Percentiles rank a stretch among this genome's conserved stretches.
Evolutionary conservation across 2,113 vertebrate genomes (phyloP).

Genomic region (Poeciliopsis turrubarensis): DNA sequence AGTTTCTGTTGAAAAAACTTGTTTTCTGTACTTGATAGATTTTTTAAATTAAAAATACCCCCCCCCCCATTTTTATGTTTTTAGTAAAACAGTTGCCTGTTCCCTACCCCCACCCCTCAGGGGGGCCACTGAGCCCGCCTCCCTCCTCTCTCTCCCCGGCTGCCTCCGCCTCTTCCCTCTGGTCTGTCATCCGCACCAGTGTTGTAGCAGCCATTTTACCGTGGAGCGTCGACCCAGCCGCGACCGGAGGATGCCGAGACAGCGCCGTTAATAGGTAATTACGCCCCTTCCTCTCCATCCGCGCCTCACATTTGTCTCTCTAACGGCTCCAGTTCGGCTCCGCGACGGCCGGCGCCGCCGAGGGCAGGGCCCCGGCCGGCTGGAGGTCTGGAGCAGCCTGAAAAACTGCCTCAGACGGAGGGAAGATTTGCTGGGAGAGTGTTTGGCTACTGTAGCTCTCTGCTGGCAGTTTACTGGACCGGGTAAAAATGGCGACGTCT

Average conservation of each 20-base stretch:
- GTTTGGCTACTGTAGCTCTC: conserved; percentile 21
- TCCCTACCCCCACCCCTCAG: conserved; percentile 55
- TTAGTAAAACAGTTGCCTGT: background rate
- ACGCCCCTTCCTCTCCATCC: background rate
- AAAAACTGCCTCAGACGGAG: conserved; percentile 45
- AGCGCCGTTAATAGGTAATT: conserved; percentile 62
- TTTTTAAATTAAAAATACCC: no score
- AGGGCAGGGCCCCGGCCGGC: background rate
- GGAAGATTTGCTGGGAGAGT: conserved; percentile 33
- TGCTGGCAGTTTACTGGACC: conserved; percentile 38
- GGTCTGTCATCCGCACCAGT: conserved; percentile 62
- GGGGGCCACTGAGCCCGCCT: conserved; percentile 54
- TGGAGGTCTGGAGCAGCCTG: conserved; percentile 20
- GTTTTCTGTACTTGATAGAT: background rate
- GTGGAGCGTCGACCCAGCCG: conserved; percentile 58
- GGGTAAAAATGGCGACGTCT: conserved; percentile 47
- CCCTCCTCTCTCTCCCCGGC: conserved; percentile 45
- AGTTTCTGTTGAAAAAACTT: background rate
- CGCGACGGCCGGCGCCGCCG: background rate
- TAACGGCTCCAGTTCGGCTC: background rate
- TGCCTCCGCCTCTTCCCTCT: conserved; percentile 56
- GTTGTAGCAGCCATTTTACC: conserved; percentile 77
- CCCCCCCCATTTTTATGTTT: no score
- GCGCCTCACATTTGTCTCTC: background rate
- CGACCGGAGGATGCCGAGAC: conserved; percentile 58